These are phyloP conservation scores for Pelvicachromis taeniatus DNA, from an alignment of 2,113 vertebrate species.

Conservation along the genomic window DNA sequence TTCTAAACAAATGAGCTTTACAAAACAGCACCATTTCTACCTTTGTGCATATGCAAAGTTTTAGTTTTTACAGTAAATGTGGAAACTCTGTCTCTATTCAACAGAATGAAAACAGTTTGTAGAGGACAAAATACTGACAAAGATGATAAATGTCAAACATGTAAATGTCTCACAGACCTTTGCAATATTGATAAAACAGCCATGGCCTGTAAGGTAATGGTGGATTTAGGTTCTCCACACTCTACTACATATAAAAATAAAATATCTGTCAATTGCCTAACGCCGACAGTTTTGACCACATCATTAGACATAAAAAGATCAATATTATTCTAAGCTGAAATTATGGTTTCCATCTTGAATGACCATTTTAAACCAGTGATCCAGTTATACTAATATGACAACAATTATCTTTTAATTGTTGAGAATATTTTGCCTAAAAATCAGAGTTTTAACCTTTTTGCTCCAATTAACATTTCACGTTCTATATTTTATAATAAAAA, in stretches of 20 bases:
- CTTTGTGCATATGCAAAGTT: neutral
- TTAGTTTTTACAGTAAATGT: neutral
- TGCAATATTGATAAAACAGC: neutral
- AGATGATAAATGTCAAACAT: neutral
- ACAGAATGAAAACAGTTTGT: neutral
- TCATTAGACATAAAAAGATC: neutral
- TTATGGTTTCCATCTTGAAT: neutral
- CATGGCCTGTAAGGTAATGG: neutral
- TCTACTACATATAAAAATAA: neutral
- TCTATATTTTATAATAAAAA: neutral
- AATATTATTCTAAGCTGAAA: neutral
- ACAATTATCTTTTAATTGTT: neutral
- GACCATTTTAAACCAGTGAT: neutral
- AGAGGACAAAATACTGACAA: neutral
- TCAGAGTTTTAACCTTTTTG: neutral
- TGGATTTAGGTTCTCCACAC: neutral
- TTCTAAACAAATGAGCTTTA: neutral
- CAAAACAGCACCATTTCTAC: neutral
- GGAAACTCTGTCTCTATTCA: neutral
- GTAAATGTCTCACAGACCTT: neutral
- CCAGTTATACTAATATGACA: neutral
- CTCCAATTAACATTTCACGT: neutral
- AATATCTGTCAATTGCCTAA: neutral
- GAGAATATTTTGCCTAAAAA: neutral
- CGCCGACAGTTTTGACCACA: neutral